A percentile compares a stretch with the other conserved stretches of the same genome.
phyloP scores from a whole-genome alignment of 2,797 vertebrate genomes.

The Pelodytes ibericus region DNA sequence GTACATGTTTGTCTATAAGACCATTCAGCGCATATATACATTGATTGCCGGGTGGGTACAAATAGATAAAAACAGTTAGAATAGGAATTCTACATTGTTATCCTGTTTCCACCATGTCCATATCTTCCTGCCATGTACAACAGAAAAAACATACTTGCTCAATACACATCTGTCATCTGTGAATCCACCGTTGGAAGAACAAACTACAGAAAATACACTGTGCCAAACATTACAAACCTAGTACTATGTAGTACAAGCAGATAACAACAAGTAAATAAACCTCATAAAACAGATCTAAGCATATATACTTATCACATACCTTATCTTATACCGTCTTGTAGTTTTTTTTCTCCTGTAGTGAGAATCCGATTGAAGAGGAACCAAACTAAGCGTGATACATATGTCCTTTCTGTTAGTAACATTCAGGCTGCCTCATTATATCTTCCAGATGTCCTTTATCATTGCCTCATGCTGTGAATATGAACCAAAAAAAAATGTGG shows the following conservation, averaged over 20 bases:
- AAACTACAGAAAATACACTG: too few species aligned
- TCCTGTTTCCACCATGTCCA: too few species aligned
- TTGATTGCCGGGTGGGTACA: too few species aligned
- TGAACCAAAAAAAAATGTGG: constrained; percentile 10
- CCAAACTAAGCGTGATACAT: constrained; percentile 11
- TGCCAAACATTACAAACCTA: not conserved
- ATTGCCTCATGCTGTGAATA: not conserved
- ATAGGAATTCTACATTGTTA: too few species aligned
- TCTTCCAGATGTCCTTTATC: constrained; percentile 38
- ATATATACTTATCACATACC: not conserved
- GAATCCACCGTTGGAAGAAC: too few species aligned
- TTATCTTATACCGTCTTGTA: not conserved
- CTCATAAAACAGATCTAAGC: not conserved
- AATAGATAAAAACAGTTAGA: too few species aligned
- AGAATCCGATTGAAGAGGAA: constrained; percentile 12
- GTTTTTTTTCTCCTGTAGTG: not conserved
- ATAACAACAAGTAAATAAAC: not conserved
- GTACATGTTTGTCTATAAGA: too few species aligned
- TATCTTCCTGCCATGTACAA: too few species aligned
- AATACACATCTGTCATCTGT: too few species aligned
- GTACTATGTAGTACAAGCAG: not conserved
- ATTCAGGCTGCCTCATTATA: constrained; percentile 41
- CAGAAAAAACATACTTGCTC: too few species aligned
- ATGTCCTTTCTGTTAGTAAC: constrained; percentile 24
- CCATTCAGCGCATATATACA: too few species aligned